phyloP scores from a whole-genome alignment of 2,888 invertebrate species.

The Mesodorylaimus sp. region DNA sequence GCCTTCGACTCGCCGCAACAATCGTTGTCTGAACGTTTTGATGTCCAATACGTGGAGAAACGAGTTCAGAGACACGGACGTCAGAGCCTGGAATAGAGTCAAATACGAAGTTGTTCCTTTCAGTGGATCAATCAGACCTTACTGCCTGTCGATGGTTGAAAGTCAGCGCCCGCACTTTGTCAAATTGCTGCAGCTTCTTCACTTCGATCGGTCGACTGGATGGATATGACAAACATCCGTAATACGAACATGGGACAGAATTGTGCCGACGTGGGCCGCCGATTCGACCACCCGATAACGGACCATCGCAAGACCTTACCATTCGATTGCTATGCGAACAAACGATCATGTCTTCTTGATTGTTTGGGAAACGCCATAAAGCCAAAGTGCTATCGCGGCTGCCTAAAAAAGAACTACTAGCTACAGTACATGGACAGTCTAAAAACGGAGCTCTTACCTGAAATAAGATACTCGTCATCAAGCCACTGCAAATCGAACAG shows the following conservation, averaged over 20 bases:
- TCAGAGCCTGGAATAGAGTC: constrained; percentile 11
- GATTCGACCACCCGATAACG: not conserved
- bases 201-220: constrained; percentile 21
- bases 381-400: constrained; percentile 76
- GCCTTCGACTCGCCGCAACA: not conserved
- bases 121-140: constrained; percentile 6
- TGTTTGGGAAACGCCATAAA: constrained; percentile 57
- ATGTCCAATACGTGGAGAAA: constrained; percentile 85
- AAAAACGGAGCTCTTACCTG: constrained; percentile 36
- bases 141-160: constrained; percentile 60
- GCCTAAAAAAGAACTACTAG: constrained; percentile 31
- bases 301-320: not conserved
- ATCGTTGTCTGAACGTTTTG: constrained; percentile 58
- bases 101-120: constrained; percentile 4
- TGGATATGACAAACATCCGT: constrained; percentile 15
- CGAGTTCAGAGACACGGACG: constrained; percentile 55
- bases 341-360: constrained; percentile 10
- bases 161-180: constrained; percentile 58
- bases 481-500: constrained; percentile 81
- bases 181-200: constrained; percentile 44
- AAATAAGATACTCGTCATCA: constrained; percentile 81
- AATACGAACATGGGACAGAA: not conserved
- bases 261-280: not conserved
- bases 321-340: not conserved
- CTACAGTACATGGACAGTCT: constrained; percentile 2